Base-by-base conservation (phyloP, 2,797 vertebrate species). In the Craterocephalus amniculus region DNA sequence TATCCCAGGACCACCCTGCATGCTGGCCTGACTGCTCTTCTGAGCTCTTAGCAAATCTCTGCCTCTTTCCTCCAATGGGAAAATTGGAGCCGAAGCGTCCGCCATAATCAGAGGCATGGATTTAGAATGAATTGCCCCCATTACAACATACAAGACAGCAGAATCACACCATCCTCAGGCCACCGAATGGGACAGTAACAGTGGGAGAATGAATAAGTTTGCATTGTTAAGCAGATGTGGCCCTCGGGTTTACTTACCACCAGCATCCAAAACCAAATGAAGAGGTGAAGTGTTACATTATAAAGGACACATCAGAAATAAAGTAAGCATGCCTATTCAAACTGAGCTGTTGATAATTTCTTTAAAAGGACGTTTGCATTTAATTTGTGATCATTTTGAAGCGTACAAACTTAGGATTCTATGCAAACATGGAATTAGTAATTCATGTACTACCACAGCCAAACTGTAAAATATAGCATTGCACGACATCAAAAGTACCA, bases 11-110 rank as follows among this genome's bases (percentile, higher is more conserved):
- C 75, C 52, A 58, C 57, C 72, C 66, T 38, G 56, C 59, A 27
- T 56, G 64, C 36, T 66, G 57, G 68, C n/a, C 52, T 67, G 32
- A 62, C 51, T 77, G 74, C 69, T 79, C 73, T 72, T 70, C 72
- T 72, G 75, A 81, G 48, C 49, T 72, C 40, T 66, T 63, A 83
- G 55, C 68, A 85, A 70, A 89, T 74, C 67, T 73, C 68, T 36
- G 49, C 8, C 49, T 65, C 24, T 63, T 56, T 56, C 27, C 35
- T 12, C 52, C 76, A 48, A 51, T 20, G 12, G 63, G 70, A 56
- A 58, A 60, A 59, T 35, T 24, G 58, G 70, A 59, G n/a, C n/a
- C n/a, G n/a, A n/a, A n/a, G n/a, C n/a, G 11, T 24, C 27, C 12
- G 48, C 20, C 20, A 49, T 49, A 52, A 26, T 52, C 49, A 52